Evolutionary conservation across 1,140 invertebrate species (phyloP).

Genomic region (Scaptomyza montana): DNA sequence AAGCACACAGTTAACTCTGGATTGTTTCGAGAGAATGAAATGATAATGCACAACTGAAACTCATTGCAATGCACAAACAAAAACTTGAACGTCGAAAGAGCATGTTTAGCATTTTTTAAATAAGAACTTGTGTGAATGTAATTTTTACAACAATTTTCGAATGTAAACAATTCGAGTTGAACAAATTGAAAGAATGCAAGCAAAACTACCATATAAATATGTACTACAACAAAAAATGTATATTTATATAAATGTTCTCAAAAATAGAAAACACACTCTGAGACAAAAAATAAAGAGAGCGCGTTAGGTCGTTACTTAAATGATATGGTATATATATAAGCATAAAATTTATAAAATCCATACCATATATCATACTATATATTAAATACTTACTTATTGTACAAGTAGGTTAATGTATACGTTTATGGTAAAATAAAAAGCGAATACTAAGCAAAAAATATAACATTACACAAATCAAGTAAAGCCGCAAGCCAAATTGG

Average conservation of each 20-base stretch:
- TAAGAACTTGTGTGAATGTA: conserved; percentile 39
- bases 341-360: background rate
- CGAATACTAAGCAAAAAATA: conserved; percentile 18
- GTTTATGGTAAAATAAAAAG: conserved; percentile 23
- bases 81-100: conserved; percentile 3
- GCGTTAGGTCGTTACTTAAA: conserved; percentile 68
- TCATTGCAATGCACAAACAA: conserved; percentile 55
- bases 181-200: conserved; percentile 24
- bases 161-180: conserved; percentile 41
- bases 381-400: conserved; percentile 28
- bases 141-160: conserved; percentile 66
- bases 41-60: conserved; percentile 21
- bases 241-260: conserved; percentile 66
- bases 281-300: background rate
- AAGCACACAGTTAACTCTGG: conserved; percentile 15
- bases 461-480: conserved; percentile 14
- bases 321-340: conserved; percentile 12
- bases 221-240: conserved; percentile 33
- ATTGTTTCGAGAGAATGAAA: conserved; percentile 3
- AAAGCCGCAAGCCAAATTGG: conserved; percentile 59
- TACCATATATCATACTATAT: conserved; percentile 27
- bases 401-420: conserved; percentile 17
- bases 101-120: conserved; percentile 46
- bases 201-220: conserved; percentile 31
- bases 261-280: background rate